Evolutionary conservation across 2,797 vertebrate genomes (phyloP), one percentile per base, ranked within the genome.

Genomic region (Onychomys torridus): DNA sequence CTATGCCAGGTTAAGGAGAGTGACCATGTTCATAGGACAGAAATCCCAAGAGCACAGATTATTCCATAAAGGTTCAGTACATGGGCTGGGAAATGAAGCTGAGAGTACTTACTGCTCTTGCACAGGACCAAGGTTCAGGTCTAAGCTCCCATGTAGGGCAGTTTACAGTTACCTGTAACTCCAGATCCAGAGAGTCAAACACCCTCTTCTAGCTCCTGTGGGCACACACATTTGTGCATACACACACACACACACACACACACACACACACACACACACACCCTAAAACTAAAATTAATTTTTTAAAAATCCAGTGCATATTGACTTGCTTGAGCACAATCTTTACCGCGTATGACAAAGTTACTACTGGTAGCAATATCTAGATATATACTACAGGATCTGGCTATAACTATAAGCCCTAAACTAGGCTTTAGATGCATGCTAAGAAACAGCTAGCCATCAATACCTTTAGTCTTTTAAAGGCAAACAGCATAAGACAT

Each of bases 391-490:
- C 88, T 84, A 40, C 27, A 46, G 65, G 40, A 43, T 84, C 40
- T 32, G 91, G 21, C 34, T 91, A 46, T 37, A 84, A 21, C 65
- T 93, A 73, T 52, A 94, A 89, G 86, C 21, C 92, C 23, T 71
- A 93, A 83, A 59, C 8, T 65, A 71, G 21, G 59, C 37, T 96
- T 90, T 59, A 91, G 11, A 94, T 29, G 1, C 73, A 2, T 87
- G 91, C 46, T 37, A 90, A 96, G 17, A 29, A 95, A 83, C 21
- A 85, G 32, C 55, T 46, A 85, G 7, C 10, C 5, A 87, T 79
- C n/a, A 27, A 37, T 78, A 23, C 79, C 67, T 93, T 93, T 40
- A 46, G 32, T 92, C 27, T 96, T 95, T 94, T 85, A 90, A 96
- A 92, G 90, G 10, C 7, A 96, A 95, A 87, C 65, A 95, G 73